Evolutionary conservation across 1,140 invertebrate genomes (phyloP).

Genomic region (Acromyrmex heyeri): DNA sequence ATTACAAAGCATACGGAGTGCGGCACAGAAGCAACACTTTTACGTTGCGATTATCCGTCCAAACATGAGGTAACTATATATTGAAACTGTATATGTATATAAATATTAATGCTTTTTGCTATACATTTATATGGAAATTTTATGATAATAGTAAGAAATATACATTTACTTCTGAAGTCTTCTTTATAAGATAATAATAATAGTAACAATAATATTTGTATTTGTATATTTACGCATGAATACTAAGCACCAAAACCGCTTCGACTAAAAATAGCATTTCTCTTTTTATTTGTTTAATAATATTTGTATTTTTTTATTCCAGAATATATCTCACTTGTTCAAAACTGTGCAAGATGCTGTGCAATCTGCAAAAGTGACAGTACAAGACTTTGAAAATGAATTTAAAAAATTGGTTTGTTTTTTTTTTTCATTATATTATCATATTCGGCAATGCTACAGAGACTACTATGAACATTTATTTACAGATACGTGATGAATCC

Average conservation of each 20-base stretch:
- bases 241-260: too few species aligned
- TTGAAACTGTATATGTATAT: background rate
- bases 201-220: background rate
- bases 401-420: conserved; percentile 79
- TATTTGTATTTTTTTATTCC: conserved; percentile 15
- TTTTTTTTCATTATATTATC: background rate
- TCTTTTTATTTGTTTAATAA: too few species aligned
- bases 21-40: conserved; percentile 52
- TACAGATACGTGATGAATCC: conserved; percentile 75
- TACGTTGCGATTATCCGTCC: conserved; percentile 59
- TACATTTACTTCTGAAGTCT: background rate
- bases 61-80: conserved; percentile 73
- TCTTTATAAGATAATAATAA: conserved; percentile 11
- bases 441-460: background rate
- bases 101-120: background rate
- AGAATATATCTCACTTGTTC: conserved; percentile 76
- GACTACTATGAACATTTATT: conserved; percentile 46
- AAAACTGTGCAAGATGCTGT: conserved; percentile 78
- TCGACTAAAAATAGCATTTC: too few species aligned
- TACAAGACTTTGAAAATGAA: conserved; percentile 77
- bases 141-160: conserved; percentile 1
- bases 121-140: background rate
- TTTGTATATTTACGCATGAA: background rate
- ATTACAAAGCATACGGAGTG: conserved; percentile 68
- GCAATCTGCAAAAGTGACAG: conserved; percentile 73